Evolutionary conservation across 2,113 vertebrate genomes (phyloP), one percentile per base, ranked within the genome.

Genomic region (Oryzias celebensis): DNA sequence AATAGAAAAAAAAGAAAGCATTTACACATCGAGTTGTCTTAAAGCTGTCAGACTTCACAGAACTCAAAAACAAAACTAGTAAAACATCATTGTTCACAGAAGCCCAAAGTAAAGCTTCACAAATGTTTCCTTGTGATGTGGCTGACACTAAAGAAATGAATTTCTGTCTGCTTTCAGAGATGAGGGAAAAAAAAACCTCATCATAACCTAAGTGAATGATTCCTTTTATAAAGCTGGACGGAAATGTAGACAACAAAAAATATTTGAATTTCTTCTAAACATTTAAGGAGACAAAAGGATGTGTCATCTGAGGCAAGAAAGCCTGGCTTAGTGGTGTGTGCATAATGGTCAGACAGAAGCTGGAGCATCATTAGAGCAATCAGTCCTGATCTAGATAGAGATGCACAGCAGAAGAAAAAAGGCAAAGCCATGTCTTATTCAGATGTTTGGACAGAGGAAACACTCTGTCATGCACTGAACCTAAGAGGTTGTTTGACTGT

Each of bases 311-410:
- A 65, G 63, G 78, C 75, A 83, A 85, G 72, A 81, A 82, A 73
- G 63, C 70, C 8, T 1, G 36, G 65, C 48, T 81, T 72, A 65
- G 53, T 81, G 74, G 80, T 71, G 78, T 75, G 78, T 73, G 71
- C 73, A 78, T 85, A 85, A 81, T 83, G 64, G 56, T 61, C 0
- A 70, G 81, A 77, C 81, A 78, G 68, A 75, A 80, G 71, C 77
- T 80, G 72, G 76, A 63, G 82, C 65, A 78, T 83, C 62, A 85
- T 87, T 86, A 84, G 64, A 86, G 82, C 73, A 84, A 86, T 82
- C 84, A 78, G 78, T 48, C 48, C 57, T 69, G 78, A 87, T 75
- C 58, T 64, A 63, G 63, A 72, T 31, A 5, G 54, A 84, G 66
- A 81, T 75, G 70, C 67, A 56, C 15, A 13, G 54, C 41, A 68